A percentile compares a stretch with the other conserved stretches of the same genome.
These are phyloP conservation scores for Calidris pugnax DNA, from an alignment of 2,113 vertebrate genomes.

Conservation along the genomic window DNA sequence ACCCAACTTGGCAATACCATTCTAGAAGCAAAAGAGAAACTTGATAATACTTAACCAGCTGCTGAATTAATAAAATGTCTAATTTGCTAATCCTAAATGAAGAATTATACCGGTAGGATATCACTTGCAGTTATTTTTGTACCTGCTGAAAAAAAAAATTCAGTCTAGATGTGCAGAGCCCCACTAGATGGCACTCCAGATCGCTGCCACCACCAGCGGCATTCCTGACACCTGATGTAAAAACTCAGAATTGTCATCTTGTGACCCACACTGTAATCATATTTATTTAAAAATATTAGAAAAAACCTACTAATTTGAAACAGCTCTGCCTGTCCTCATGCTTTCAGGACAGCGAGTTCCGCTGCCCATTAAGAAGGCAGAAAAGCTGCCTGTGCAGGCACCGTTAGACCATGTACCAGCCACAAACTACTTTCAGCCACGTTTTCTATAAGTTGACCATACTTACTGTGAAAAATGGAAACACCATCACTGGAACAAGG, in stretches of 20 bases:
- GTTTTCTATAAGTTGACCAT: neutral
- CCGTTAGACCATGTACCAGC: neutral
- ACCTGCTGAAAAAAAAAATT: neutral
- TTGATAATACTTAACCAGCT: neutral
- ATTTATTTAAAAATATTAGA: neutral
- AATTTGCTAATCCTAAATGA: neutral
- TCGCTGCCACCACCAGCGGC: neutral
- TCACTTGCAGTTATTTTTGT: neutral
- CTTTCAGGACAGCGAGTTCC: neutral
- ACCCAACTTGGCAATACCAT: neutral
- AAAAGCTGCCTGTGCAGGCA: neutral
- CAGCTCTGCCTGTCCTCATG: neutral
- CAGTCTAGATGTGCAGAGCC: neutral
- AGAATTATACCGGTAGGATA: neutral
- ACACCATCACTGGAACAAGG: conserved; percentile 58
- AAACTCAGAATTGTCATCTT: neutral
- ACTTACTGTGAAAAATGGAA: conserved; percentile 69
- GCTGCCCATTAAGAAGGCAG: neutral
- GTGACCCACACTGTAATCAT: neutral
- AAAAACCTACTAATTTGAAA: neutral
- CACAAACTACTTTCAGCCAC: neutral
- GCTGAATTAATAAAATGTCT: neutral
- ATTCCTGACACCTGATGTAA: neutral
- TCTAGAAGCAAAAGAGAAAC: neutral
- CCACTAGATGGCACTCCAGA: conserved; percentile 66